Percentiles rank a stretch among this genome's conserved stretches.
These are phyloP conservation scores for Erinaceus europaeus DNA, from an alignment of 2,113 vertebrate species.

Conservation along the genomic window DNA sequence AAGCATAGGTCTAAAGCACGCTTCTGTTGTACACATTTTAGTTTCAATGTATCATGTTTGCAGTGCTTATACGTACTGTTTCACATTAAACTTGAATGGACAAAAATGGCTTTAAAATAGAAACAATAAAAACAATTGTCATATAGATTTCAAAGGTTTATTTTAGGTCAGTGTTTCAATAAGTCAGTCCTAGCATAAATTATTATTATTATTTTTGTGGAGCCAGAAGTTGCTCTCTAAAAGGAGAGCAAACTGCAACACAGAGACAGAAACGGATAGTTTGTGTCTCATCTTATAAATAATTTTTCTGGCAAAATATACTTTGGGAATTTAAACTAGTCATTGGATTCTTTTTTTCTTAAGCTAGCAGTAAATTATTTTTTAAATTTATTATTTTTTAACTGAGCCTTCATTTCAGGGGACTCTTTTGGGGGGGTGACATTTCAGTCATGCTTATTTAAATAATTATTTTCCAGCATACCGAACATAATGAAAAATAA, in stretches of 20 bases:
- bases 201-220: no score
- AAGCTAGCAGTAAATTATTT: conserved; percentile 13
- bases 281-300: background rate
- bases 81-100: background rate
- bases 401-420: background rate
- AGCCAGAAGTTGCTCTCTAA: no score
- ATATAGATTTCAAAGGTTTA: background rate
- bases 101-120: background rate
- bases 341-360: background rate
- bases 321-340: background rate
- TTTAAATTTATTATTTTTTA: conserved; percentile 29
- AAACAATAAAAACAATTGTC: background rate
- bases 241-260: background rate
- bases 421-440: background rate
- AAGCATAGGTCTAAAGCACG: background rate
- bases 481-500: conserved; percentile 58
- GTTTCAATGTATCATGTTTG: background rate
- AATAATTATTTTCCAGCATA: conserved; percentile 51
- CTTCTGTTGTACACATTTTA: background rate
- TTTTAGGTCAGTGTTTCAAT: background rate
- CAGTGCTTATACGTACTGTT: conserved; percentile 1
- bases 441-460: conserved; percentile 52
- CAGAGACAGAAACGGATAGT: background rate
- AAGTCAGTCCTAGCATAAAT: background rate
- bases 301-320: background rate